Evolutionary conservation across 2,888 invertebrate genomes (phyloP).

Genomic region (Clunio marinus): DNA sequence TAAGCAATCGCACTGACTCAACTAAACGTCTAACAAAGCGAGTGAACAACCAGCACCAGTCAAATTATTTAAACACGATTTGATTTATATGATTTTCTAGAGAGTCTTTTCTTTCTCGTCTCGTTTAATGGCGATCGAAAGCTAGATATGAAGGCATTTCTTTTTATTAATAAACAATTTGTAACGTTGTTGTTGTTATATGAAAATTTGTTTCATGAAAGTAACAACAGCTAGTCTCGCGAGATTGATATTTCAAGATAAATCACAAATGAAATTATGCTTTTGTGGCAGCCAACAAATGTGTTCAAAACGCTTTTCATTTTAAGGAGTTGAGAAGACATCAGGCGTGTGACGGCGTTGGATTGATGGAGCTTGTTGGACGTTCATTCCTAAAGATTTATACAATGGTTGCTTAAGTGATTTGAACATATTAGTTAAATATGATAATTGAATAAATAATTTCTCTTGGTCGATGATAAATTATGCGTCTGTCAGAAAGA

Average conservation of each 20-base stretch:
- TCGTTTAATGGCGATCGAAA: background rate
- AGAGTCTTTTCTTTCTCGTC: background rate
- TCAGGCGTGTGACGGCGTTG: background rate
- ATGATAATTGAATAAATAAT: background rate
- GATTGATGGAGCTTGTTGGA: background rate
- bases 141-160: conserved; percentile 7
- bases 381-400: background rate
- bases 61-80: conserved; percentile 31
- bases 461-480: background rate
- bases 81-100: conserved; percentile 25
- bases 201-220: background rate
- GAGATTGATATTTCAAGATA: conserved; percentile 37
- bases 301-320: conserved; percentile 9
- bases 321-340: background rate
- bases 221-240: background rate
- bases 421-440: background rate
- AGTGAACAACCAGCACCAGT: background rate
- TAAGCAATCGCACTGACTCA: no score
- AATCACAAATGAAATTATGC: conserved; percentile 23
- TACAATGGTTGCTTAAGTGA: background rate
- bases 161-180: conserved; percentile 13
- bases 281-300: conserved; percentile 34
- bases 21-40: background rate
- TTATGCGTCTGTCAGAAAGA: background rate
- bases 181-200: conserved; percentile 10